Evolutionary conservation across 2,113 vertebrate species (phyloP).

Genomic region (Mixornis gularis): DNA sequence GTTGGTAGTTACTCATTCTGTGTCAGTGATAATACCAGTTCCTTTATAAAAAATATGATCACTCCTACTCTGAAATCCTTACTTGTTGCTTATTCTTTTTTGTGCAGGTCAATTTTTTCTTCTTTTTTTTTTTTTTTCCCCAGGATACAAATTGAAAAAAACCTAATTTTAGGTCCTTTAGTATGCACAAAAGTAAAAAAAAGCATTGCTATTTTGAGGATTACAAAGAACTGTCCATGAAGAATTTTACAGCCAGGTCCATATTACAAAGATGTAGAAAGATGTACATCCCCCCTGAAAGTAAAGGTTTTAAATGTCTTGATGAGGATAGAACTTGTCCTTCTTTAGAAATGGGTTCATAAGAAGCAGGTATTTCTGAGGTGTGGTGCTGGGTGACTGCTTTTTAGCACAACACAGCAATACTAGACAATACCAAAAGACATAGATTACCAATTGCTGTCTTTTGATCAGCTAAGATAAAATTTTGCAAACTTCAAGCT

Average conservation of each 20-base stretch:
- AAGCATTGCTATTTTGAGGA: background rate
- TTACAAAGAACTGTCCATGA: background rate
- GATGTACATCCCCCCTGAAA: background rate
- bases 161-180: background rate
- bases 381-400: accelerated
- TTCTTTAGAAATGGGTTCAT: background rate
- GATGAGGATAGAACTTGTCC: background rate
- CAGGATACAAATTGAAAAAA: background rate
- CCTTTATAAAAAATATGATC: background rate
- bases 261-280: background rate
- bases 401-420: background rate
- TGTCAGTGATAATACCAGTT: background rate
- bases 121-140: background rate
- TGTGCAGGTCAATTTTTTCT: accelerated
- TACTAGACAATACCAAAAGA: background rate
- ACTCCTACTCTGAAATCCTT: background rate
- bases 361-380: background rate
- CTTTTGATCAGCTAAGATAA: background rate
- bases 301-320: background rate
- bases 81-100: background rate
- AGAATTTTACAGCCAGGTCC: background rate
- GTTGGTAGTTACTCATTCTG: background rate
- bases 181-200: background rate
- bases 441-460: background rate
- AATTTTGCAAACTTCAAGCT: background rate